Evolutionary conservation across 53 echinoderm and acorn worm species (phyloP), one percentile per base, ranked within the genome.

Genomic region (Zoroaster sp.): DNA sequence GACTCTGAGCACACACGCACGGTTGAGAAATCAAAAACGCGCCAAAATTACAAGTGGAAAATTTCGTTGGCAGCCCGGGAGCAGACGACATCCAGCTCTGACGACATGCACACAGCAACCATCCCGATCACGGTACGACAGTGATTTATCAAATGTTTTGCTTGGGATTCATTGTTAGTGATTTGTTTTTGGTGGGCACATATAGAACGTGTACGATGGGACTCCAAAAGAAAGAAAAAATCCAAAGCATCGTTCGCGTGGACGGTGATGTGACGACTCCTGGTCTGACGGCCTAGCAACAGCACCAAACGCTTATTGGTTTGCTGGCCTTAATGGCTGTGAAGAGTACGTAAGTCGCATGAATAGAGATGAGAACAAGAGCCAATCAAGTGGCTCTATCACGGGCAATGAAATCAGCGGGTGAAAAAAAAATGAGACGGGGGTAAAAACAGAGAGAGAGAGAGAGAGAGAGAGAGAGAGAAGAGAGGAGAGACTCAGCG

Each of bases 91-190:
- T 40, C 28, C 25, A 21, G 37, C 5, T 38, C 25, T 36, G 23
- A 66, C 82, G 59, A 67, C 66, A 40, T 43, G 82, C 68, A 30
- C 41, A 66, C 68, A 23, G 78, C 59, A 54, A 67, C 68, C 82
- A 66, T 43, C 67, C 42, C 40, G 34, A 82, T 44, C 82, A 82
- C 82, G 65, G 78, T 54, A 21, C 37, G 33, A 82, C 82, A 41
- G 67, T 68, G 82, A 43, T 82, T 82, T 82, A 82, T 82, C 82
- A 82, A 82, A 68, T 82, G 66, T 67, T 82, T 40, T 41, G 66
- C 40, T 53, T 40, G 31, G 82, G 14, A 67, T 55, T 79, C 79
- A 79, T 79, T 79, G 79, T 79, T 76, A 76, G 76, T 76, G 47
- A 76, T 76, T 76, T 79, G 79, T 79, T 79, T 38, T 79, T 76